A percentile compares a stretch with the other conserved stretches of the same genome.
Conservation (phyloP, 1,140 invertebrate species). For the Prorops nasuta region DNA sequence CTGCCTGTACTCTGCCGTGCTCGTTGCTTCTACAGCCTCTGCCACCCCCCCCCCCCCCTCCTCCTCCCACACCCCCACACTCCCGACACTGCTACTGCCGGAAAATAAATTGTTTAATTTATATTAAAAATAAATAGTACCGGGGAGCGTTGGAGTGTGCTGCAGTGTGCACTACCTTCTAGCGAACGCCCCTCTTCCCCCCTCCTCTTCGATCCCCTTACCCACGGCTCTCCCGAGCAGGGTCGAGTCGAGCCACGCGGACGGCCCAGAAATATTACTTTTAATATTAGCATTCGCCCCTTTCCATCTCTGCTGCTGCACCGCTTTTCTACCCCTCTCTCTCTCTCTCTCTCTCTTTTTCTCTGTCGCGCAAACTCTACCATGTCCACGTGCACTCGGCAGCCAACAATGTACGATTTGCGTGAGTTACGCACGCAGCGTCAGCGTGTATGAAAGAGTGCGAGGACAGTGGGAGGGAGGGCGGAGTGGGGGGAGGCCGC, state of each 20-base stretch:
- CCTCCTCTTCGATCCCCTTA: no score
- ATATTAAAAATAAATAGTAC: constrained; percentile 54
- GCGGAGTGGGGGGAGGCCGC: neutral
- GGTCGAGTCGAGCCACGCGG: constrained; percentile 28
- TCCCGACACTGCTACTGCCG: constrained; percentile 6
- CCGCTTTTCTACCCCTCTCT: constrained; percentile 2
- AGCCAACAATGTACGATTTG: constrained; percentile 11
- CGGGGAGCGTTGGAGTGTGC: constrained; percentile 17
- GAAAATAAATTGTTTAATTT: constrained; percentile 52
- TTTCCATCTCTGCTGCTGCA: constrained; percentile 3
- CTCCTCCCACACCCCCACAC: neutral
- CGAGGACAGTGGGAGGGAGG: neutral
- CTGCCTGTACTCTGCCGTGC: no score
- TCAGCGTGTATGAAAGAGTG: neutral
- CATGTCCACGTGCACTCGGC: constrained; percentile 10
- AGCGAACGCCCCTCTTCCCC: no score
- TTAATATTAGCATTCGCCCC: constrained; percentile 44
- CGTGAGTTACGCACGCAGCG: constrained; percentile 19
- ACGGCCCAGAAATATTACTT: constrained; percentile 47
- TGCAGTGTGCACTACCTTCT: no score
- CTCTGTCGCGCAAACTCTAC: constrained; percentile 20
- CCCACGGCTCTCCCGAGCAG: no score
- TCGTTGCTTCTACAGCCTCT: no score
- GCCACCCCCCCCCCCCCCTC: constrained; percentile 3
- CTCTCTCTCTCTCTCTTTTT: constrained; percentile 18